Percentiles rank a stretch among this genome's conserved stretches.
These are phyloP conservation scores for Elysia chlorotica DNA, from an alignment of 1,140 invertebrate species.

Conservation along the genomic window DNA sequence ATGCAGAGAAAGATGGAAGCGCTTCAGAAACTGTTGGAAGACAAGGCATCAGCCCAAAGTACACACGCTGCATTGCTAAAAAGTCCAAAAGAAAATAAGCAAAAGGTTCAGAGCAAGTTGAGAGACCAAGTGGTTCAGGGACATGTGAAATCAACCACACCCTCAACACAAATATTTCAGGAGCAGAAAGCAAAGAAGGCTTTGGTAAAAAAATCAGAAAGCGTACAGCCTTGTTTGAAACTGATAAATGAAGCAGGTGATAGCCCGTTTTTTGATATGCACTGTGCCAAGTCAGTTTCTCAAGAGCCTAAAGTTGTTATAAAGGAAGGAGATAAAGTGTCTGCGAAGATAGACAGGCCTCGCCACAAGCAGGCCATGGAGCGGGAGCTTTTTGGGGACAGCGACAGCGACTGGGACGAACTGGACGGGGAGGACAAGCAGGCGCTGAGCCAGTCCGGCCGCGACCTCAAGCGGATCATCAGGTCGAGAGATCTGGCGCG, in stretches of 20 bases:
- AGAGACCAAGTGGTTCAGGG: neutral
- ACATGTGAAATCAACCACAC: neutral
- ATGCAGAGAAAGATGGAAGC: constrained; percentile 42
- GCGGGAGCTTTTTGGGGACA: constrained; percentile 43
- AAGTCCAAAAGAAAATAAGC: neutral
- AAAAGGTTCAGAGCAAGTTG: neutral
- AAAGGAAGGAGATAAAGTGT: neutral
- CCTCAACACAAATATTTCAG: neutral
- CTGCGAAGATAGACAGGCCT: neutral
- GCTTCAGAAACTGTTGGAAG: constrained; percentile 26
- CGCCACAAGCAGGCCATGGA: constrained; percentile 21
- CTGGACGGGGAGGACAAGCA: constrained; percentile 48
- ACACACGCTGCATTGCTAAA: neutral
- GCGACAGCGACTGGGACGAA: constrained; percentile 57
- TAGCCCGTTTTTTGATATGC: constrained; percentile 27
- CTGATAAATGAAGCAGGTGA: neutral
- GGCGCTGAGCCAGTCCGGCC: constrained; percentile 38
- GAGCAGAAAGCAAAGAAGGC: neutral
- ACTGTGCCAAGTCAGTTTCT: neutral
- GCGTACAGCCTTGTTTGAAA: neutral
- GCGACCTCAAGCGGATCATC: constrained; percentile 41
- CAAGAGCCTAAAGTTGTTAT: neutral
- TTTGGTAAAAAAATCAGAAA: neutral
- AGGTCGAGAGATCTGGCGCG: constrained; percentile 28
- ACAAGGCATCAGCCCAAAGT: neutral